Conservation (phyloP, 2,113 vertebrate genomes). For the Donacobius atricapilla region DNA sequence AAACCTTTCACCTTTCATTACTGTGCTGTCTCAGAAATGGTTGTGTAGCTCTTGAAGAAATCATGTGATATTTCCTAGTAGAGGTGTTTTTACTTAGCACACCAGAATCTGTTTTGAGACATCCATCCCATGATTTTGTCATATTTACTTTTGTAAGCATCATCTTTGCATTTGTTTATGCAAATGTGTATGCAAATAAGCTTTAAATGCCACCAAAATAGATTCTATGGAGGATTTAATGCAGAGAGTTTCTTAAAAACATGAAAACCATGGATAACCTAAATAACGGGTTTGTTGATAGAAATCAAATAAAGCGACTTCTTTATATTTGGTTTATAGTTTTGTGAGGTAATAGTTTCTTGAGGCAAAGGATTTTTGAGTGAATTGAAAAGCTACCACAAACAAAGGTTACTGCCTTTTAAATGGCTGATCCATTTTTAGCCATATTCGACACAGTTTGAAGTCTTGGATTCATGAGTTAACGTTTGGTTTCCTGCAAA, state of each 20-base stretch:
- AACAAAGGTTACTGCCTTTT: neutral
- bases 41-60: neutral
- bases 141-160: neutral
- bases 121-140: neutral
- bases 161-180: neutral
- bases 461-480: neutral
- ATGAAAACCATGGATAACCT: neutral
- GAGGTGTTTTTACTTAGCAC: neutral
- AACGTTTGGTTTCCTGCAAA: neutral
- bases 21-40: neutral
- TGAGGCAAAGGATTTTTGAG: neutral
- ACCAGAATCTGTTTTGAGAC: neutral
- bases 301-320: neutral
- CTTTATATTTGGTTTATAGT: neutral
- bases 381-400: neutral
- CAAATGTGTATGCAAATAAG: neutral
- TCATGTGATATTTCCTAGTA: neutral
- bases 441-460: rapidly evolving
- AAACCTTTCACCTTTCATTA: neutral
- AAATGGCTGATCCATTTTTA: neutral
- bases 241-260: neutral
- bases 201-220: neutral
- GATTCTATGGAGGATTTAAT: neutral
- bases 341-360: neutral
- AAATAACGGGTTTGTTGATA: neutral